These are phyloP conservation scores for Melitaea athalia DNA, from an alignment of 2,888 invertebrate species.

Conservation along the genomic window DNA sequence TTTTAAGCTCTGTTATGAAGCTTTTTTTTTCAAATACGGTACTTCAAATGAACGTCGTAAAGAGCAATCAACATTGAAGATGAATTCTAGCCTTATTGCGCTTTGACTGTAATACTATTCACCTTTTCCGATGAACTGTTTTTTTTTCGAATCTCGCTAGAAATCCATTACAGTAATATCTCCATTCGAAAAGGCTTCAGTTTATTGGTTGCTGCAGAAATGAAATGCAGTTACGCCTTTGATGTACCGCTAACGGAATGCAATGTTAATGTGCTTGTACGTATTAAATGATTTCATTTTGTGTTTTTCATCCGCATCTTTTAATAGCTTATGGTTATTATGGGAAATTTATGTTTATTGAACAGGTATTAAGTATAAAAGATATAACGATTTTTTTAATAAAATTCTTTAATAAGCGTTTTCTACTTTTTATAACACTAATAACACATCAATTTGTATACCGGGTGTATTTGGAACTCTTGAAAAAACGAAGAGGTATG, in stretches of 20 bases:
- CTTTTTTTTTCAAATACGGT: background rate
- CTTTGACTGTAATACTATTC: constrained; percentile 39
- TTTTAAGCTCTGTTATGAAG: background rate
- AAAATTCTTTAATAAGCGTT: too few species aligned
- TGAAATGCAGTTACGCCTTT: constrained; percentile 60
- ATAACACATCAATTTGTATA: background rate
- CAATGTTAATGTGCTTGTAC: constrained; percentile 34
- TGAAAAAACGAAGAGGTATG: too few species aligned
- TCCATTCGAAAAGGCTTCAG: constrained; percentile 58
- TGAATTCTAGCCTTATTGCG: constrained; percentile 26
- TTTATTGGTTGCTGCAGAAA: constrained; percentile 57
- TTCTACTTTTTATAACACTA: background rate
- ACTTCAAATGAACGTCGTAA: background rate
- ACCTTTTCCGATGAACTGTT: constrained; percentile 35
- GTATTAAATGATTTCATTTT: constrained; percentile 27
- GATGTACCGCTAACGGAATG: constrained; percentile 42
- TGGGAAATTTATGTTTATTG: background rate
- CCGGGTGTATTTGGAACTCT: too few species aligned
- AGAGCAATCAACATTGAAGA: constrained; percentile 22
- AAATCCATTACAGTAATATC: constrained; percentile 63
- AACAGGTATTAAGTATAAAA: background rate
- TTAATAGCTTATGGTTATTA: background rate
- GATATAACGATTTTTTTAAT: too few species aligned
- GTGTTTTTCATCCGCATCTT: background rate
- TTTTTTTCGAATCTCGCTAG: constrained; percentile 46